phyloP scores from a whole-genome alignment of 2,888 invertebrate genomes.

The Parascotia fuliginaria region DNA sequence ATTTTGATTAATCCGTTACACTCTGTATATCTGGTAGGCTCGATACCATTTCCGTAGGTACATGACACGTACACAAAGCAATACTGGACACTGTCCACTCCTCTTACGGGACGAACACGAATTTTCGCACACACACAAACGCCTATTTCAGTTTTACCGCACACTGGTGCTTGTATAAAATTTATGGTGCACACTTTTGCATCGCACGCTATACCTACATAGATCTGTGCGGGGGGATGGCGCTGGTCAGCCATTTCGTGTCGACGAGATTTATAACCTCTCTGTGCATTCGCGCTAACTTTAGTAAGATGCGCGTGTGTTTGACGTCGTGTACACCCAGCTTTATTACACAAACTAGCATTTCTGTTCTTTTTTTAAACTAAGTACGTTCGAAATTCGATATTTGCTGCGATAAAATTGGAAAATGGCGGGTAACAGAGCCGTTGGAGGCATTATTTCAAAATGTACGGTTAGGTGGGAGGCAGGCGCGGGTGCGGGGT shows the following conservation, averaged over 20 bases:
- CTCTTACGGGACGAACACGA: conserved; percentile 74
- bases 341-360: conserved; percentile 34
- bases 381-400: conserved; percentile 33
- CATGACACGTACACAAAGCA: conserved; percentile 75
- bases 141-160: conserved; percentile 77
- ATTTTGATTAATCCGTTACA: conserved; percentile 72
- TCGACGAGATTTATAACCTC: conserved; percentile 84
- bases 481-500: conserved; percentile 63
- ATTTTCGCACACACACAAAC: conserved; percentile 77
- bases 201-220: conserved; percentile 69
- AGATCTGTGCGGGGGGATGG: conserved; percentile 72
- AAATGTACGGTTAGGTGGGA: conserved; percentile 72
- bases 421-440: conserved; percentile 57
- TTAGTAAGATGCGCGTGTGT: conserved; percentile 74
- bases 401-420: conserved; percentile 50
- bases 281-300: conserved; percentile 73
- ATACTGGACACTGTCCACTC: conserved; percentile 76
- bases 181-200: conserved; percentile 86
- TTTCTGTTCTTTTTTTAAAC: conserved; percentile 23
- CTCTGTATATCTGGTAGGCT: conserved; percentile 58
- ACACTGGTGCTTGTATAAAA: conserved; percentile 82
- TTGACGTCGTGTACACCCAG: conserved; percentile 51
- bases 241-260: conserved; percentile 83
- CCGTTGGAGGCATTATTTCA: conserved; percentile 78
- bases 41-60: conserved; percentile 62